Percentiles rank a stretch among this genome's conserved stretches.
Evolutionary conservation across 2,888 invertebrate genomes (phyloP).

Genomic region (Eupithecia subumbrata): DNA sequence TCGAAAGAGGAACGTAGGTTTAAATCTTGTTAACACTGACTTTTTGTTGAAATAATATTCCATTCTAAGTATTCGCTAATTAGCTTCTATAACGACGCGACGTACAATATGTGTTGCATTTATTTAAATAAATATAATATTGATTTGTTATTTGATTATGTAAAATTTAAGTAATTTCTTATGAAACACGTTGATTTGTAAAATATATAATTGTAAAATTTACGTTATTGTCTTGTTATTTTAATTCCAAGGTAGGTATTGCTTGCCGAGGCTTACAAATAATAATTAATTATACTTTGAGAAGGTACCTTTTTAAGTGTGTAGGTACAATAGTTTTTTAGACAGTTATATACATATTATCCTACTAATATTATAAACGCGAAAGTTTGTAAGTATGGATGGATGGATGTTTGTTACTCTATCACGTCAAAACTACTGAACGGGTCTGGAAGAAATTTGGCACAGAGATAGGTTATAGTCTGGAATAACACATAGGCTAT

Average conservation of each 20-base stretch:
- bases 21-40: conserved; percentile 3
- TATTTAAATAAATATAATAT: not conserved
- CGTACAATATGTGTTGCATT: conserved; percentile 1
- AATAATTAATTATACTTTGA: too few relatives aligned
- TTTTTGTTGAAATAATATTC: not conserved
- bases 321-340: not conserved
- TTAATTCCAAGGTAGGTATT: not conserved
- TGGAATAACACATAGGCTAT: too few relatives aligned
- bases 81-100: not conserved
- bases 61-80: not conserved
- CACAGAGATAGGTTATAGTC: too few relatives aligned
- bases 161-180: not conserved
- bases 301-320: too few relatives aligned
- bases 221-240: not conserved
- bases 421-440: too few relatives aligned
- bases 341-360: too few relatives aligned
- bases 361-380: too few relatives aligned
- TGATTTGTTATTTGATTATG: conserved; percentile 1
- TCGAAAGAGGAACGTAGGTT: not conserved
- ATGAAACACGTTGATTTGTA: conserved; percentile 20
- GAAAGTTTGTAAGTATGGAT: too few relatives aligned
- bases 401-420: too few relatives aligned
- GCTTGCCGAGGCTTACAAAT: not conserved
- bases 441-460: too few relatives aligned
- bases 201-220: conserved; percentile 17